Evolutionary conservation across 2,113 vertebrate species (phyloP), one percentile per base, ranked within the genome.

Genomic region (Lutjanus erythropterus): DNA sequence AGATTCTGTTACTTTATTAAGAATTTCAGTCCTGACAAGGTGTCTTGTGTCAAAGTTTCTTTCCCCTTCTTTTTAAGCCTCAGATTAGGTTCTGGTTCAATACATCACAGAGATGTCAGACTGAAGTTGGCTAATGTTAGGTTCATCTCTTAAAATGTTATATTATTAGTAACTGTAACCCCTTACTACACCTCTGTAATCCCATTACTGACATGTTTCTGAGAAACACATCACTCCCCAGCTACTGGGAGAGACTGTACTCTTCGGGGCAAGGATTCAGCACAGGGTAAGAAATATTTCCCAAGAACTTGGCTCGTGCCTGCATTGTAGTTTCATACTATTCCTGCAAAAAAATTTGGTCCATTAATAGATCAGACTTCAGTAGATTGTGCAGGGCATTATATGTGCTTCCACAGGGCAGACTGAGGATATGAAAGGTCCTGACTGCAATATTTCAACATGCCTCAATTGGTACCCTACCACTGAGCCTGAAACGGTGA

Each of bases 321-420:
- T 58, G 18, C 11, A 31, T n/a, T 9, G 25, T n/a, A 11, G 52
- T 44, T 71, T 42, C 8, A 56, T 31, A n/a, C 12, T 11, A 31
- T 42, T 55, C 18, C 67, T 55, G 42, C 15, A 21, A 39, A 55
- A 14, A 67, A 9, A 31, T 42, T 67, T 42, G 56, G 9, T 42
- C 61, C 25, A 27, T 29, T 49, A 50, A 59, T 33, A 44, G 21
- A 72, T 58, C 50, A 53, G 61, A 66, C 19, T 14, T 55, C n/a
- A n/a, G 11, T 6, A 56, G 10, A 27, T 19, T 25, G 19, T 35
- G 37, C 29, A 27, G 29, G 27, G 19, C 10, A 2, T 0, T 78
- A 42, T 46, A 60, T 23, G 9, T 41, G 8, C 35, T 44, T 15
- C 14, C 59, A 29, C 18, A 1, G 16, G 12, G 3, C 19, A 11